Evolutionary conservation across 2,797 vertebrate species (phyloP), one percentile per base, ranked within the genome.

Genomic region (Neoniphon sammara): DNA sequence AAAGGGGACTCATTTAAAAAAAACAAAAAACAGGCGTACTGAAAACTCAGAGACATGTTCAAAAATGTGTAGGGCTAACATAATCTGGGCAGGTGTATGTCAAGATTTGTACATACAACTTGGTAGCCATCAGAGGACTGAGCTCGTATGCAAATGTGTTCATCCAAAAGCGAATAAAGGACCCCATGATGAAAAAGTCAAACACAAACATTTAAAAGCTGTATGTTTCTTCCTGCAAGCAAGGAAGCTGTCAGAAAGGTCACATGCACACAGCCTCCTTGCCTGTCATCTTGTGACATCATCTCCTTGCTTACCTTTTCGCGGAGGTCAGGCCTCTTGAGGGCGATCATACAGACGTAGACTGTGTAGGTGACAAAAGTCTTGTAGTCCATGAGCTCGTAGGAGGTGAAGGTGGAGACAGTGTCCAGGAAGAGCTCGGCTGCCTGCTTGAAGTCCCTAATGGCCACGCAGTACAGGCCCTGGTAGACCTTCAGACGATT

Each of bases 301-400:
- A 1, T 31, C 14, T 23, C 50, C 1, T 14, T 17, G 15, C 85
- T 58, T 89, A 98, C 98, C 97, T 99, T 99, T 81, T 99, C 98
- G 71, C 98, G 94, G 20, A 99, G 96, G 90, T 99, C 97, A 0
- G 98, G 97, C 85, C 98, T 94, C 85, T 98, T 96, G 59, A 99
- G 92, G 0, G 98, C 98, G 1, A 99, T 99, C 98, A 99, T 98
- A 93, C 98, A 98, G 89, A 99, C 98, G 0, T 98, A 99, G 61
- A 99, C 98, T 0, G 97, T 99, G 78, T 98, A 98, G 0, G 98
- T 99, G 63, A 99, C 98, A 54, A 99, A 99, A 0, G 98, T 99
- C 92, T 98, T 98, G 92, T 99, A 99, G 93, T 99, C 98, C 98
- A 99, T 99, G 57, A 99, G 96, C 90, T 99, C 98, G 2, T 99